Evolutionary conservation across 2,113 vertebrate species (phyloP).

Genomic region (Mirounga angustirostris): DNA sequence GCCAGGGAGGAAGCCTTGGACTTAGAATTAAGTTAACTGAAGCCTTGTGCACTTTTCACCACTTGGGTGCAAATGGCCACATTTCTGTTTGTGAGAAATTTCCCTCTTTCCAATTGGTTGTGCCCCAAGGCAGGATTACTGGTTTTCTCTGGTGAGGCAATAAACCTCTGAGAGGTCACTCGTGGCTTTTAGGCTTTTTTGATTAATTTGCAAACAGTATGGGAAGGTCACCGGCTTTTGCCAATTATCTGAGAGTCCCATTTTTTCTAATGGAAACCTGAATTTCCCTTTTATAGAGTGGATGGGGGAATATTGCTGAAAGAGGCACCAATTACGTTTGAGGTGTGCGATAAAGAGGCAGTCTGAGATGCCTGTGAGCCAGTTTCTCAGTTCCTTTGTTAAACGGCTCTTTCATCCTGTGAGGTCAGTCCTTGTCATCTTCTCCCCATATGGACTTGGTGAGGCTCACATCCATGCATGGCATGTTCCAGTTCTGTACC

Average conservation of each 20-base stretch:
- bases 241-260: neutral
- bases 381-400: neutral
- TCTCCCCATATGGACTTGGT: neutral
- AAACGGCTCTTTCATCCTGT: neutral
- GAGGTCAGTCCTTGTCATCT: neutral
- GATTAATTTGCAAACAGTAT: constrained; percentile 35
- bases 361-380: neutral
- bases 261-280: neutral
- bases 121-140: constrained; percentile 1
- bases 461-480: neutral
- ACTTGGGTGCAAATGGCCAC: neutral
- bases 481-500: neutral
- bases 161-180: constrained; percentile 17
- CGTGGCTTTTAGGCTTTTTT: constrained; percentile 12
- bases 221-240: constrained; percentile 41
- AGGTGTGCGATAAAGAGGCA: neutral
- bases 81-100: neutral
- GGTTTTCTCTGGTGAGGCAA: neutral
- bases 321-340: neutral
- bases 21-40: neutral
- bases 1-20: neutral
- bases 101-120: neutral
- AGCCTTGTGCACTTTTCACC: neutral
- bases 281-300: neutral
- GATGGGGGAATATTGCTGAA: neutral